Percentiles rank a stretch among this genome's conserved stretches.
These are phyloP conservation scores for Thymelicus sylvestris DNA, from an alignment of 2,888 invertebrate species.

Conservation along the genomic window DNA sequence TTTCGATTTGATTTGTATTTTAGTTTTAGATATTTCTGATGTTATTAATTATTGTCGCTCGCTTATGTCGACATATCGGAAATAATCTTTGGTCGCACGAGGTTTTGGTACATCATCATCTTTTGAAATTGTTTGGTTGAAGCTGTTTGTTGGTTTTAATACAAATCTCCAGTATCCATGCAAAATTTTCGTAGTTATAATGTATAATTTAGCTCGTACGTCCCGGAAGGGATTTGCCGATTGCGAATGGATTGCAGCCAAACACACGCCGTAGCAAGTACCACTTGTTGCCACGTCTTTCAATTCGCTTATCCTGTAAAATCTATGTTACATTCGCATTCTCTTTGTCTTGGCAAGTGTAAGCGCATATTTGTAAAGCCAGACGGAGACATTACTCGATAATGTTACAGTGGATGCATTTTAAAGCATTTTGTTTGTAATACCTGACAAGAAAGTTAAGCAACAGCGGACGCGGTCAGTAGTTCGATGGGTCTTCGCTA, in stretches of 20 bases:
- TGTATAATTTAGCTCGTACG: neutral
- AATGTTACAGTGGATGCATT: neutral
- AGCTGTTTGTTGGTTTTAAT: too few species aligned
- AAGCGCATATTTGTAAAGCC: constrained; percentile 2
- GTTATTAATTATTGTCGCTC: too few species aligned
- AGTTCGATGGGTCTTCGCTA: too few species aligned
- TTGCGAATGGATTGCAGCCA: constrained; percentile 9
- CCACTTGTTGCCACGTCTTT: constrained; percentile 25
- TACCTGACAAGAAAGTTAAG: too few species aligned
- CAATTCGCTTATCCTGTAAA: constrained; percentile 20
- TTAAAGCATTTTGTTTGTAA: neutral
- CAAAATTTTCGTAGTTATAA: neutral
- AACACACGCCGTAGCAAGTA: neutral
- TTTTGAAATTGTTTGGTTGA: too few species aligned
- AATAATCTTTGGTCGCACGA: too few species aligned
- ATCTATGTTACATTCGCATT: constrained; percentile 20
- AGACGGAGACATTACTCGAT: constrained; percentile 3
- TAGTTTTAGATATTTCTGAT: too few species aligned
- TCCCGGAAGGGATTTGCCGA: neutral
- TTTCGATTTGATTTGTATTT: too few species aligned
- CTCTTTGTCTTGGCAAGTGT: constrained; percentile 20
- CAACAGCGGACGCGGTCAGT: too few species aligned
- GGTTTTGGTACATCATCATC: too few species aligned
- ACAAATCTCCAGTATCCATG: too few species aligned
- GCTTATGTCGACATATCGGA: too few species aligned